These are phyloP conservation scores for Rosalia funebris DNA, from an alignment of 2,888 invertebrate species.

Conservation along the genomic window DNA sequence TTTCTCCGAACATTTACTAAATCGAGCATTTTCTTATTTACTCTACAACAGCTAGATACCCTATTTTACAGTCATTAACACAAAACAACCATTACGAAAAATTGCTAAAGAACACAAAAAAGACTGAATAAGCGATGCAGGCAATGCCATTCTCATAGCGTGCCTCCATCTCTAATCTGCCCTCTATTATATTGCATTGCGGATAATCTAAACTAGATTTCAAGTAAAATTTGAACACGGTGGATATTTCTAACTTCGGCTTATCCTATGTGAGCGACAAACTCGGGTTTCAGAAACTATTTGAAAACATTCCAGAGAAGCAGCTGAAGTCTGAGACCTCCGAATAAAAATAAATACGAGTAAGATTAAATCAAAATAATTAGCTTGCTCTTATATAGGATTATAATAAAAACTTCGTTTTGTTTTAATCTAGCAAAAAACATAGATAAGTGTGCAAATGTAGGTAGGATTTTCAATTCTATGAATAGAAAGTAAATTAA, in stretches of 20 bases:
- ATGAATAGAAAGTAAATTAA: too few relatives aligned
- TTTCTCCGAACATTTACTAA: conserved; percentile 4
- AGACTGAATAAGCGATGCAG: background rate
- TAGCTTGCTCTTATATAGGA: background rate
- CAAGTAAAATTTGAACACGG: conserved; percentile 1
- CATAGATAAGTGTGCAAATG: too few relatives aligned
- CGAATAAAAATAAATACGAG: conserved; percentile 2
- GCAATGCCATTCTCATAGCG: too few relatives aligned
- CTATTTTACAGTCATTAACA: too few relatives aligned
- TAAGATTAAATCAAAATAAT: background rate
- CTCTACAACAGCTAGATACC: too few relatives aligned
- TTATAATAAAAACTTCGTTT: too few relatives aligned
- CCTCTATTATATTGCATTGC: conserved; percentile 39
- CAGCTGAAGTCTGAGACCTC: background rate
- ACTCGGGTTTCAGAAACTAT: conserved; percentile 2
- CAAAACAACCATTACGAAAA: too few relatives aligned
- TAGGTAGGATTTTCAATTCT: too few relatives aligned
- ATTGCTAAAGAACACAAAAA: background rate
- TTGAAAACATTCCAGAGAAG: background rate
- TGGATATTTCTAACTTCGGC: background rate
- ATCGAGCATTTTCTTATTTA: too few relatives aligned
- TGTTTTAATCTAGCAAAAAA: too few relatives aligned
- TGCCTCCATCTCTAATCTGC: conserved; percentile 41
- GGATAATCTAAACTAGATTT: conserved; percentile 38
- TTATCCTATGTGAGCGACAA: background rate